Percentiles rank a stretch among this genome's conserved stretches.
Conservation (phyloP, 2,113 vertebrate species). For the Hippopotamus amphibius region DNA sequence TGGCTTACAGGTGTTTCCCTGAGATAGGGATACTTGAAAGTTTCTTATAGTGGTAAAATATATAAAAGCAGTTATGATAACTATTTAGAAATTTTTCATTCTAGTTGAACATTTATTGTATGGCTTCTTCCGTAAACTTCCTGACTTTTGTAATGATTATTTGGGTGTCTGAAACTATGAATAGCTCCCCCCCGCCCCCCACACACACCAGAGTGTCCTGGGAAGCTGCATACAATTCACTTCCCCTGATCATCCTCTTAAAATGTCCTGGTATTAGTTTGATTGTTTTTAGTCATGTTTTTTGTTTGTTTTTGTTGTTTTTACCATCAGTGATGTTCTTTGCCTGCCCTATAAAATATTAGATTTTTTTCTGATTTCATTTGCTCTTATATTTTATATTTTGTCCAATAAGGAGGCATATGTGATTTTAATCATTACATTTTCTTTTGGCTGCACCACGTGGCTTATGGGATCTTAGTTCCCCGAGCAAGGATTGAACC, state of each 20-base stretch:
- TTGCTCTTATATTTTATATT: neutral
- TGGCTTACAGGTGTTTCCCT: neutral
- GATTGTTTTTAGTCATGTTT: neutral
- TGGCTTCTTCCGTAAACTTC: neutral
- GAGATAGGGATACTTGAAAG: neutral
- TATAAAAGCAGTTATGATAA: neutral
- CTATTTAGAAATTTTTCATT: neutral
- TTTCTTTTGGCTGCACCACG: neutral
- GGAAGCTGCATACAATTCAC: neutral
- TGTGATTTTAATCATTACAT: neutral
- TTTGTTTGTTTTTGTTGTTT: conserved; percentile 29
- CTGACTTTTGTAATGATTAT: neutral
- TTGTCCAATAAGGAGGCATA: neutral
- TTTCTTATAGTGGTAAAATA: neutral
- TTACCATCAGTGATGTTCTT: neutral
- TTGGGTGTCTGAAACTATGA: neutral
- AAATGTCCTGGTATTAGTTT: neutral
- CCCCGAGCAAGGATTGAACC: neutral
- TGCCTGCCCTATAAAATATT: neutral
- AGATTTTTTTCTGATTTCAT: conserved; percentile 11
- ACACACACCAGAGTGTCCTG: neutral
- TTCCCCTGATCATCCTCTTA: neutral
- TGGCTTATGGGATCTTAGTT: neutral
- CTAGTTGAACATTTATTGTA: neutral
- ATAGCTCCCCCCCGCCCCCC: neutral